These are phyloP conservation scores for Mermis nigrescens DNA, from an alignment of 2,888 invertebrate species.

Conservation along the genomic window DNA sequence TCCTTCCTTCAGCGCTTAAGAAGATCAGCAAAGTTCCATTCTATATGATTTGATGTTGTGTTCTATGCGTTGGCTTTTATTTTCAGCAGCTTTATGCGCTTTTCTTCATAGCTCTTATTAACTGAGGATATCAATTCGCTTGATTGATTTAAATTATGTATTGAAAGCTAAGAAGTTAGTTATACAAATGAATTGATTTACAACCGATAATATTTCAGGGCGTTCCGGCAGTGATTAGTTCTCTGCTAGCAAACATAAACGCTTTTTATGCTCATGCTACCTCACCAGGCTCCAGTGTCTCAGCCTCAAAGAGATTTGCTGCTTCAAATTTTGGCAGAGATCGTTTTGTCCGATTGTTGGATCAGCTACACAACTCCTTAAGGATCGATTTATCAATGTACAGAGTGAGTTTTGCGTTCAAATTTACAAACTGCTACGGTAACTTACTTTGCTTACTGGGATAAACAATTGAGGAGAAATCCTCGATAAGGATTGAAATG, in stretches of 20 bases:
- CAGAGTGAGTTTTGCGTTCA: conserved; percentile 35
- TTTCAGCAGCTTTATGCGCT: too few relatives aligned
- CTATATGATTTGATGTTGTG: too few relatives aligned
- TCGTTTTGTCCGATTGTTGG: conserved; percentile 92
- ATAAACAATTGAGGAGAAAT: neutral
- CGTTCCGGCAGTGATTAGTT: conserved; percentile 96
- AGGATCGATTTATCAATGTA: conserved; percentile 97
- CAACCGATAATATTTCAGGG: conserved; percentile 60
- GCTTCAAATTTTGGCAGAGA: conserved; percentile 99
- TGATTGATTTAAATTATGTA: too few relatives aligned
- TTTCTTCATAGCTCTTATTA: too few relatives aligned
- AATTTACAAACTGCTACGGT: neutral
- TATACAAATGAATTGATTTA: too few relatives aligned
- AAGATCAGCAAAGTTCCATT: too few relatives aligned
- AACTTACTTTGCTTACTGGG: neutral
- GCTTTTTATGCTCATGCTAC: conserved; percentile 95
- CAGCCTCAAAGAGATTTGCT: conserved; percentile 93
- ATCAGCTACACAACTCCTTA: conserved; percentile 93
- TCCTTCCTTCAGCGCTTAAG: too few relatives aligned
- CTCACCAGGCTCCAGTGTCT: conserved; percentile 69
- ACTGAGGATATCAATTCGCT: too few relatives aligned
- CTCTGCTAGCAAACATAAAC: conserved; percentile 92
- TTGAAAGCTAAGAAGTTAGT: too few relatives aligned
- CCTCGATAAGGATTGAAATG: too few relatives aligned
- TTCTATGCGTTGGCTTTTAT: too few relatives aligned